Percentiles rank a stretch among this genome's conserved stretches.
phyloP scores from a whole-genome alignment of 1,140 invertebrate genomes.

The Drosophila nannoptera region DNA sequence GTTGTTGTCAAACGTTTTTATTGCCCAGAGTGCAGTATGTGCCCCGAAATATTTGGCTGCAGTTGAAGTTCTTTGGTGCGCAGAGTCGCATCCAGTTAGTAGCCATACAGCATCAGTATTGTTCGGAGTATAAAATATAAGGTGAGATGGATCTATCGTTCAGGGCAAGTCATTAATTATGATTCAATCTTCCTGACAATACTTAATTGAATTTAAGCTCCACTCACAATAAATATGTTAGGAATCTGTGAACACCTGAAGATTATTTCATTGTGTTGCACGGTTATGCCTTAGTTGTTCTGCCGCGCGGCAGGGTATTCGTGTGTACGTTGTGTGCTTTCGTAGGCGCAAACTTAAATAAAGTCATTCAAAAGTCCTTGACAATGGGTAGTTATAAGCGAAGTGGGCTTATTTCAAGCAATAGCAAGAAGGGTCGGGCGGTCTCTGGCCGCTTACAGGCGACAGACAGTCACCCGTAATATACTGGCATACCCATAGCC shows the following conservation, averaged over 20 bases:
- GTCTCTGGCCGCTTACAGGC: background rate
- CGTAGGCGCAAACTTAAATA: slow-evolving; percentile 36
- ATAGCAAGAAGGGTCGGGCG: slow-evolving; percentile 19
- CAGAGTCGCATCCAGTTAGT: background rate
- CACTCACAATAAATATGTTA: too few species aligned
- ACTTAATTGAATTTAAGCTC: too few species aligned
- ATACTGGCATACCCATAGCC: background rate
- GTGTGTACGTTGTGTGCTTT: slow-evolving; percentile 13
- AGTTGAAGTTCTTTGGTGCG: slow-evolving; percentile 26
- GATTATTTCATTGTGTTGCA: too few species aligned
- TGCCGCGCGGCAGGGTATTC: background rate
- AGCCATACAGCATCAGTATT: too few species aligned
- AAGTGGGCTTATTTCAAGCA: slow-evolving; percentile 45
- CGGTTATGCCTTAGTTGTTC: background rate
- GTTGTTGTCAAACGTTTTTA: slow-evolving; percentile 60
- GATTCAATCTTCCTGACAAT: too few species aligned
- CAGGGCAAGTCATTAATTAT: too few species aligned
- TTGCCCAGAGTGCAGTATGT: slow-evolving; percentile 56
- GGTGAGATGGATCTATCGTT: too few species aligned
- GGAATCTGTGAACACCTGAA: too few species aligned
- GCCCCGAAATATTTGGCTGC: slow-evolving; percentile 40
- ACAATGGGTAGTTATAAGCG: slow-evolving; percentile 51
- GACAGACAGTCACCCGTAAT: background rate
- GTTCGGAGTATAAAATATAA: too few species aligned
- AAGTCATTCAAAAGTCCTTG: slow-evolving; percentile 59